These are phyloP conservation scores for Eublepharis macularius DNA, from an alignment of 2,113 vertebrate species.

Conservation along the genomic window DNA sequence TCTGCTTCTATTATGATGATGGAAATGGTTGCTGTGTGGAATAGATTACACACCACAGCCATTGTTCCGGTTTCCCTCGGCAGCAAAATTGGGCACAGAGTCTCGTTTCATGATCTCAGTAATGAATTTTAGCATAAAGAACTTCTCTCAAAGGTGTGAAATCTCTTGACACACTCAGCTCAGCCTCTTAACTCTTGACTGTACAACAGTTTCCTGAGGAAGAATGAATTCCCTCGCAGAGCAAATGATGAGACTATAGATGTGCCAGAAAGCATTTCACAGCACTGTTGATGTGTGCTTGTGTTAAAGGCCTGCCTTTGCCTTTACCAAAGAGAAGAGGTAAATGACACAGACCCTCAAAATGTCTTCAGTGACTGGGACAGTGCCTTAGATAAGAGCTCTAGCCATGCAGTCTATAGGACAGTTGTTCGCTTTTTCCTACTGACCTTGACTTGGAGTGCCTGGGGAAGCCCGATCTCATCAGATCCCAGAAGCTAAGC, in stretches of 20 bases:
- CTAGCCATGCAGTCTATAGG: too few species aligned
- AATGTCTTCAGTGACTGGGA: background rate
- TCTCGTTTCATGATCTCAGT: background rate
- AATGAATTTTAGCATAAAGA: background rate
- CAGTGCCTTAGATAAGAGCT: background rate
- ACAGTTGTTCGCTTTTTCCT: too few species aligned
- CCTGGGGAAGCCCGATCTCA: too few species aligned
- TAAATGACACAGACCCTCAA: background rate
- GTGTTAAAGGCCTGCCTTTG: background rate
- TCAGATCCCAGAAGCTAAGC: too few species aligned
- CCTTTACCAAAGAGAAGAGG: background rate
- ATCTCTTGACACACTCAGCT: background rate
- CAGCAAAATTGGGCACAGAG: background rate
- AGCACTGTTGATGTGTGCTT: background rate
- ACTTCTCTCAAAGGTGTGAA: background rate
- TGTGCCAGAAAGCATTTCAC: background rate
- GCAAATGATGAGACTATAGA: background rate
- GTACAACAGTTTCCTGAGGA: background rate
- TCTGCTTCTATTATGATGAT: background rate
- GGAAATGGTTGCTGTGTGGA: slow-evolving; percentile 8
- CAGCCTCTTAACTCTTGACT: background rate
- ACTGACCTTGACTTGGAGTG: too few species aligned
- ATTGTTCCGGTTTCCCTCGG: background rate
- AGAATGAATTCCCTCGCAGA: background rate
- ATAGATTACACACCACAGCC: slow-evolving; percentile 10